Evolutionary conservation across 53 echinoderm and acorn worm genomes (phyloP), one percentile per base, ranked within the genome.

Genomic region (Actinopyga echinites): DNA sequence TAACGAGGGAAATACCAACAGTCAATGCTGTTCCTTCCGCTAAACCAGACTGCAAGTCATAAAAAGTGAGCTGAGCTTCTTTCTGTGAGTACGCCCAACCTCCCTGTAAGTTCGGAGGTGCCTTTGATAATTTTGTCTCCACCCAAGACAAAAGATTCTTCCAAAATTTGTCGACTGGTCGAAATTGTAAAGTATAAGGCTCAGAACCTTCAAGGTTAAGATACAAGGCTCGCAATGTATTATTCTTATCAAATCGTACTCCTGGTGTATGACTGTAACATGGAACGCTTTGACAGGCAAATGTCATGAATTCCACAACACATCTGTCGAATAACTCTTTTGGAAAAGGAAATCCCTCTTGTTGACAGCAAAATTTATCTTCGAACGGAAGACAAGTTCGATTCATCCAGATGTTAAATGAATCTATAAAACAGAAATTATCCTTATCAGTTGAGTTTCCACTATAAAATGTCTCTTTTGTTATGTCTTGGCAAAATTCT

Each of bases 41-140:
- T 1, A 96, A 63, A 69, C 86, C 94, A 42, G 90, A 65, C 53
- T 96, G 96, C 4, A 96, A 79, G 64, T 96, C 93, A 67, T 83
- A 96, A 69, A 89, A 93, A 26, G n/a, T 60, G 34, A 93, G 30
- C 30, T 87, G 74, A 25, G 83, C 26, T 15, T 29, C 20, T 24
- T 20, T 57, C 5, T 55, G 7, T 17, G 71, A 58, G 3, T 82
- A 65, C 57, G 84, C 88, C 91, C 91, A 96, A 40, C 90, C 96
- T 20, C 75, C 75, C 1, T 64, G 28, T 37, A 96, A 33, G 0
- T 88, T 80, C 20, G 54, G 42, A 4, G 95, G 95, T 3, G 96
- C 96, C 11, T 73, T 79, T 22, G 69, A 64, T 19, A 93, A 42
- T 40, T 86, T 45, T n/a, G 43, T 45, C 36, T 82, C 66, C 2